These are phyloP conservation scores for Coenobita brevimanus DNA, from an alignment of 1,140 invertebrate species.

Conservation along the genomic window DNA sequence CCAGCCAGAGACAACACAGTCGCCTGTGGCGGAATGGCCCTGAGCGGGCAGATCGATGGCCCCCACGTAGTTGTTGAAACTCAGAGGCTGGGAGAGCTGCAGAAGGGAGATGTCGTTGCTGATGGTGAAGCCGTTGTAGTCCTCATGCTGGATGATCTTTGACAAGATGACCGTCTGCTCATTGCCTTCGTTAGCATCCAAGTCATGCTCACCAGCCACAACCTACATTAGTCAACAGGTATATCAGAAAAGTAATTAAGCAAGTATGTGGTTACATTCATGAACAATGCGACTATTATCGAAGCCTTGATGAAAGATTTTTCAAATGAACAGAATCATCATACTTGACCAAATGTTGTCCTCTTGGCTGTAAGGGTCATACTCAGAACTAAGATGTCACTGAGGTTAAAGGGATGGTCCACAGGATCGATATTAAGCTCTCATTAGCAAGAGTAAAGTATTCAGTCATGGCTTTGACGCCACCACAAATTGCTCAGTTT, in stretches of 20 bases:
- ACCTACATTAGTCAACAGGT: not conserved
- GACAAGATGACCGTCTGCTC: conserved; percentile 42
- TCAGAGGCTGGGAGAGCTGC: conserved; percentile 16
- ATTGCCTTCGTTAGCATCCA: conserved; percentile 28
- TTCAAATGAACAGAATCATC: no score
- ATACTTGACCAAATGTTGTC: no score
- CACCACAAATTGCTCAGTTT: no score
- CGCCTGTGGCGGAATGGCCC: conserved; percentile 47
- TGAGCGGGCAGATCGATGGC: conserved; percentile 22
- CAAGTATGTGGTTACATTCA: not conserved
- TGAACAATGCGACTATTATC: no score
- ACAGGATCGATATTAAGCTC: no score
- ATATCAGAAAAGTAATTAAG: not conserved
- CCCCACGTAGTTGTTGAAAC: conserved; percentile 19
- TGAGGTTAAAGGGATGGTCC: no score
- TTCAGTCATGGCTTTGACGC: no score
- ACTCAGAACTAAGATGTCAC: no score
- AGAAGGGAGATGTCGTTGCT: conserved; percentile 70
- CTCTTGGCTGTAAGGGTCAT: no score
- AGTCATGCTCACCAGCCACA: conserved; percentile 48
- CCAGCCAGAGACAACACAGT: conserved; percentile 70
- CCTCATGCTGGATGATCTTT: conserved; percentile 53
- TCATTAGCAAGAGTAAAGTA: no score
- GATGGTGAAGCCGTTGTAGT: conserved; percentile 44
- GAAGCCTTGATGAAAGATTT: no score